Conservation (phyloP, 2,888 invertebrate species). For the Synergus itoensis region DNA sequence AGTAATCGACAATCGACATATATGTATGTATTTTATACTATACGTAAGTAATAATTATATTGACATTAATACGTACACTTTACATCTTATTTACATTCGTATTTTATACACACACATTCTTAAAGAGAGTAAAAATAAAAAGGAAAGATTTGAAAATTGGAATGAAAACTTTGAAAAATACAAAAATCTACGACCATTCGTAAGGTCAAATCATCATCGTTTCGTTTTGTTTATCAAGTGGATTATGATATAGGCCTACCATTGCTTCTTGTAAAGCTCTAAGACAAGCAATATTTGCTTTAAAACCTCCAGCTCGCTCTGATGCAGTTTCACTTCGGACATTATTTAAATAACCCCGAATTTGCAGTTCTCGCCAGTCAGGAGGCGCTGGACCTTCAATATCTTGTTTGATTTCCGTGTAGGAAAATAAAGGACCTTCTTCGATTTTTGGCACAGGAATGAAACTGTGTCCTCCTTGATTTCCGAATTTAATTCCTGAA, state of each 20-base stretch:
- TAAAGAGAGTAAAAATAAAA: neutral
- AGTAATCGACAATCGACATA: neutral
- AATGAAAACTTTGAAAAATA: neutral
- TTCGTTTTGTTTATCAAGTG: slow-evolving; percentile 66
- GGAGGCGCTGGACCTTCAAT: slow-evolving; percentile 88
- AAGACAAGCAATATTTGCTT: slow-evolving; percentile 89
- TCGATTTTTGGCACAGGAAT: slow-evolving; percentile 86
- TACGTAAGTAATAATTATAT: slow-evolving; percentile 7
- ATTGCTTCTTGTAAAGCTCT: slow-evolving; percentile 94
- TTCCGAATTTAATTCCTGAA: slow-evolving; percentile 90
- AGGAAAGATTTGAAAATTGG: neutral
- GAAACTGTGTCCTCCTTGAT: slow-evolving; percentile 82
- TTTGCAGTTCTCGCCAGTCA: slow-evolving; percentile 81
- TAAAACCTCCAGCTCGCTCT: slow-evolving; percentile 94
- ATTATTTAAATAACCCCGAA: slow-evolving; percentile 86
- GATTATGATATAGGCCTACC: slow-evolving; percentile 84
- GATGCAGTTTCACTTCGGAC: slow-evolving; percentile 85
- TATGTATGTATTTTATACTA: neutral
- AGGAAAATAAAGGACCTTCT: slow-evolving; percentile 88
- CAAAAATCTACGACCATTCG: slow-evolving; percentile 46
- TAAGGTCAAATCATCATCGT: slow-evolving; percentile 60
- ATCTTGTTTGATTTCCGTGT: slow-evolving; percentile 79
- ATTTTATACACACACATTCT: neutral
- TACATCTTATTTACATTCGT: neutral
- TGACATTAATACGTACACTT: neutral